A percentile compares a stretch with the other conserved stretches of the same genome.
Evolutionary conservation across 2,113 vertebrate species (phyloP).

Genomic region (Mustela nigripes): DNA sequence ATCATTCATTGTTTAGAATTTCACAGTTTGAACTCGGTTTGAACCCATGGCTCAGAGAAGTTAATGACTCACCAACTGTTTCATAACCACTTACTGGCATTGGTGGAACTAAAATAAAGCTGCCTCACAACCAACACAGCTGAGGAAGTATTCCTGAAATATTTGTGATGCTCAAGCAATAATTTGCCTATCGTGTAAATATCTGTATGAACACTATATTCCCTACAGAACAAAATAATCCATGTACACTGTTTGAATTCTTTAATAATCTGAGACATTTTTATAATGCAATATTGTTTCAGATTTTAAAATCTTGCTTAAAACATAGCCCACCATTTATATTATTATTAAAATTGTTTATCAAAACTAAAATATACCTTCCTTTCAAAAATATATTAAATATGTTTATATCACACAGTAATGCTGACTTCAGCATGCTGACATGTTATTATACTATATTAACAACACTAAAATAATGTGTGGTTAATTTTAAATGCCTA

Average conservation of each 20-base stretch:
- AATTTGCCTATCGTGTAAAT: not conserved
- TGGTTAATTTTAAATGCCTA: conserved; percentile 65
- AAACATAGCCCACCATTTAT: not conserved
- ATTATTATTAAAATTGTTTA: conserved; percentile 59
- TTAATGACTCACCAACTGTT: not conserved
- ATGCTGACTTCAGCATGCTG: not conserved
- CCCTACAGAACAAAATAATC: not conserved
- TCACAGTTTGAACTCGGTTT: not conserved
- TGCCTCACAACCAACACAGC: not conserved
- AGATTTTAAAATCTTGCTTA: conserved; percentile 51
- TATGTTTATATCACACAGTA: not conserved
- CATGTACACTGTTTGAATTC: not conserved
- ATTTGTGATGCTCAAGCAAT: not conserved
- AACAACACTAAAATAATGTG: conserved; percentile 52
- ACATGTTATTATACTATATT: conserved; percentile 44
- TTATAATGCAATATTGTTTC: conserved; percentile 32
- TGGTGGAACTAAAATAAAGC: not conserved
- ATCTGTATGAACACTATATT: not conserved
- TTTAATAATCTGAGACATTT: conserved; percentile 47
- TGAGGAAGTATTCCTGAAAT: not conserved
- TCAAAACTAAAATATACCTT: conserved; percentile 28
- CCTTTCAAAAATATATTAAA: conserved; percentile 56
- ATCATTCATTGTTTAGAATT: not conserved
- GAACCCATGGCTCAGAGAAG: not conserved
- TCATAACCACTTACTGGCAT: not conserved